A percentile compares a stretch with the other conserved stretches of the same genome.
These are phyloP conservation scores for Rhizoglyphus robini DNA, from an alignment of 1,140 invertebrate genomes.

Conservation along the genomic window DNA sequence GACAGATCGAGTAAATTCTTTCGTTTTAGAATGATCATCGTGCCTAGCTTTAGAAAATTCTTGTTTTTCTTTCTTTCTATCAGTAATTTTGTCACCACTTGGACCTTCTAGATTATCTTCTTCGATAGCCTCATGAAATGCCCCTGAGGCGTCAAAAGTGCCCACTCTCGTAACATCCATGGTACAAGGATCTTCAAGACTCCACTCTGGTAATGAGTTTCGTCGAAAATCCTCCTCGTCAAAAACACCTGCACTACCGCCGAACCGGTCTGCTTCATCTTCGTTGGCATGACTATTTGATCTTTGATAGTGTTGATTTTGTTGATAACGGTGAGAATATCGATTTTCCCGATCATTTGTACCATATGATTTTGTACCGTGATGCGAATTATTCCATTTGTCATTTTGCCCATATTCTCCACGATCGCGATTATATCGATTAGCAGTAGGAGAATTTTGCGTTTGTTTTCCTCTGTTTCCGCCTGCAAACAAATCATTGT, in stretches of 20 bases:
- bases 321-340: background rate
- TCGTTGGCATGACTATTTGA: background rate
- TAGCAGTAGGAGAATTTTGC: background rate
- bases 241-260: slow-evolving; percentile 1
- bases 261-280: background rate
- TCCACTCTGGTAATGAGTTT: slow-evolving; percentile 36
- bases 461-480: background rate
- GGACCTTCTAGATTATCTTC: background rate
- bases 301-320: background rate
- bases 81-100: background rate
- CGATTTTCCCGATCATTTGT: background rate
- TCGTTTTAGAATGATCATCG: background rate
- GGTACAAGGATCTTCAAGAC: slow-evolving; percentile 31
- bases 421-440: background rate
- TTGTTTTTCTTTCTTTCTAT: background rate
- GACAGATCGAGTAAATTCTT: too few relatives aligned
- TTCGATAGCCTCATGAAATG: slow-evolving; percentile 42
- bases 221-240: slow-evolving; percentile 21
- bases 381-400: background rate
- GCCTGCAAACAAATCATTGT: background rate
- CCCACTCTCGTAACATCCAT: slow-evolving; percentile 51
- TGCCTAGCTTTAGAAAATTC: background rate
- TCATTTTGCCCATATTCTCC: background rate
- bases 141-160: slow-evolving; percentile 68
- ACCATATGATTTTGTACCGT: background rate